These are phyloP conservation scores for Astur gentilis DNA, from an alignment of 2,113 vertebrate species.

Conservation along the genomic window DNA sequence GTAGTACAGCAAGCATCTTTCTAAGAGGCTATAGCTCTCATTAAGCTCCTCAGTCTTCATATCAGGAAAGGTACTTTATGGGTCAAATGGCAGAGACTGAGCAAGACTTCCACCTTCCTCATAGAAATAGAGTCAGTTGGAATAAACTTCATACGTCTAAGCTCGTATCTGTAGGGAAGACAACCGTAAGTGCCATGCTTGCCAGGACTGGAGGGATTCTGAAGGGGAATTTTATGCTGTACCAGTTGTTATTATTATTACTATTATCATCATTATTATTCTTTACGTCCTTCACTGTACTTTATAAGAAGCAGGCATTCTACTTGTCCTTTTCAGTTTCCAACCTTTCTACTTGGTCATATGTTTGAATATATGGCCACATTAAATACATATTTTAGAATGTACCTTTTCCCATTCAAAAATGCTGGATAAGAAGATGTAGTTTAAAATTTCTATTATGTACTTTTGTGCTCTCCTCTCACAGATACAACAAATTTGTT, in stretches of 20 bases:
- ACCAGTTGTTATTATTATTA: background rate
- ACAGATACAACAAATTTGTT: background rate
- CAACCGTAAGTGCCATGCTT: accelerated
- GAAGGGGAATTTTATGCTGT: background rate
- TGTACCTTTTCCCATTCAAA: background rate
- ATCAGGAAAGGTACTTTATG: background rate
- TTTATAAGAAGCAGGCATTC: background rate
- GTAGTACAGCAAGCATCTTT: background rate
- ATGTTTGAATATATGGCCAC: background rate
- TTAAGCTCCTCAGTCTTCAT: background rate
- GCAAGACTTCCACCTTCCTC: background rate
- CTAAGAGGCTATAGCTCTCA: background rate
- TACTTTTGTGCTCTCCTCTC: background rate
- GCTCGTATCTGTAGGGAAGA: background rate
- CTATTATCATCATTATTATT: background rate
- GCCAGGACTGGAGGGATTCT: background rate
- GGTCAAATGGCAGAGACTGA: background rate
- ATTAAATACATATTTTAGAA: background rate
- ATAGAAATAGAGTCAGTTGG: background rate
- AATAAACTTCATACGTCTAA: background rate
- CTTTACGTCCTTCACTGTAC: accelerated
- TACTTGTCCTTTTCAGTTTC: background rate
- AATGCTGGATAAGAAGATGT: background rate
- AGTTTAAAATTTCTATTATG: background rate
- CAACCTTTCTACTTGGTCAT: background rate